phyloP scores from a whole-genome alignment of 2,113 vertebrate species.

The Heliornis fulica region DNA sequence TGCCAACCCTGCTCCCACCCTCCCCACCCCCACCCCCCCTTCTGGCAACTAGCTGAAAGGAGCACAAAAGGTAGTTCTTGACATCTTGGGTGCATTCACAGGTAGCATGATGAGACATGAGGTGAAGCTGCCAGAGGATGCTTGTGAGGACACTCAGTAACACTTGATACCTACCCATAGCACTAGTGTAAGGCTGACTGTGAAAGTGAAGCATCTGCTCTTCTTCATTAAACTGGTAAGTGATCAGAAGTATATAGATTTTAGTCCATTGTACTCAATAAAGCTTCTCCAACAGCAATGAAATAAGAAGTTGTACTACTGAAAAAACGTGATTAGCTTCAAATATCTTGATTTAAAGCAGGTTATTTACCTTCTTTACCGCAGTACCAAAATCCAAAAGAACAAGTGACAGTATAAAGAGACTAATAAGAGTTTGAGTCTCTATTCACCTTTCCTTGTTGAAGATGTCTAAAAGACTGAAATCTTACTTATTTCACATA shows the following conservation, averaged over 20 bases:
- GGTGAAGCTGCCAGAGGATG: background rate
- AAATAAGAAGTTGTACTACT: background rate
- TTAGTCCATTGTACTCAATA: background rate
- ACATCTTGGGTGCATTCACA: background rate
- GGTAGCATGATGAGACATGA: background rate
- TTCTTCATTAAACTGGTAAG: background rate
- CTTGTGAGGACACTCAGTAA: background rate
- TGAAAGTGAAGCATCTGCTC: background rate
- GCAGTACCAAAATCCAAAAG: background rate
- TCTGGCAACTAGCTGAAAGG: background rate
- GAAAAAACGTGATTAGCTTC: background rate
- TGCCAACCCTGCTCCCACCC: no score
- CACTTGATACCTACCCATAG: rapidly evolving
- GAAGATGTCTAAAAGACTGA: background rate
- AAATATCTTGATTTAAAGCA: background rate
- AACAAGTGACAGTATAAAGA: background rate
- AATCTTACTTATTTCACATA: background rate
- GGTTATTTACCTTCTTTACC: background rate
- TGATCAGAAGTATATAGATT: background rate
- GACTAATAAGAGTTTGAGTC: background rate
- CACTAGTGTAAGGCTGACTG: background rate
- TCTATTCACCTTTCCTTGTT: background rate
- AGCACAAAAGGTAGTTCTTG: background rate
- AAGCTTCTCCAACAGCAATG: background rate
- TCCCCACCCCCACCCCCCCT: no score